Percentiles rank a stretch among this genome's conserved stretches.
Evolutionary conservation across 2,113 vertebrate species (phyloP).

Genomic region (Plectropomus leopardus): DNA sequence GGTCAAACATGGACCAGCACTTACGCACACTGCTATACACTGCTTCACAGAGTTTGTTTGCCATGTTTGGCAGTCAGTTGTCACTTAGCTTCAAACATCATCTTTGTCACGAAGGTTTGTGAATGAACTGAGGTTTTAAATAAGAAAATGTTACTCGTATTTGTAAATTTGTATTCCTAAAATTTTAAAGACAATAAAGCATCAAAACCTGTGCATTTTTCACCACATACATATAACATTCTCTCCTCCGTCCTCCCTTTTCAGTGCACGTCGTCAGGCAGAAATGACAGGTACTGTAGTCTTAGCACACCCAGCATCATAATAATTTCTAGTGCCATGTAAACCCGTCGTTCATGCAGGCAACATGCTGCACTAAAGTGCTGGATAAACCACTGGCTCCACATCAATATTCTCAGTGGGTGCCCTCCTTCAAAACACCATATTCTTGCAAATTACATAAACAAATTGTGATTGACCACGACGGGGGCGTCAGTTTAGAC

Average conservation of each 20-base stretch:
- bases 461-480: constrained; percentile 68
- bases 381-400: constrained; percentile 50
- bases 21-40: not conserved
- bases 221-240: too few relatives aligned
- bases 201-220: not conserved
- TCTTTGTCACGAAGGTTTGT: not conserved
- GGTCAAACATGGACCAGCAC: too few relatives aligned
- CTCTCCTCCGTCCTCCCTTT: not conserved
- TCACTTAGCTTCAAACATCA: not conserved
- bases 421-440: constrained; percentile 44
- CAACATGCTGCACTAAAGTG: constrained; percentile 15
- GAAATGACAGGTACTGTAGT: constrained; percentile 14
- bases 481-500: constrained; percentile 58
- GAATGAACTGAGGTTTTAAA: not conserved
- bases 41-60: too few relatives aligned
- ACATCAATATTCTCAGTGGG: constrained; percentile 61
- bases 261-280: not conserved
- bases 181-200: not conserved
- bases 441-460: constrained; percentile 68
- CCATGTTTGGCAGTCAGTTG: not conserved
- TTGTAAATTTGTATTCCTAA: not conserved
- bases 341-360: constrained; percentile 12
- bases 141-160: not conserved
- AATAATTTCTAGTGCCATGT: constrained; percentile 33
- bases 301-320: not conserved